phyloP scores from a whole-genome alignment of 2,888 invertebrate species.

The Tenodera sinensis region DNA sequence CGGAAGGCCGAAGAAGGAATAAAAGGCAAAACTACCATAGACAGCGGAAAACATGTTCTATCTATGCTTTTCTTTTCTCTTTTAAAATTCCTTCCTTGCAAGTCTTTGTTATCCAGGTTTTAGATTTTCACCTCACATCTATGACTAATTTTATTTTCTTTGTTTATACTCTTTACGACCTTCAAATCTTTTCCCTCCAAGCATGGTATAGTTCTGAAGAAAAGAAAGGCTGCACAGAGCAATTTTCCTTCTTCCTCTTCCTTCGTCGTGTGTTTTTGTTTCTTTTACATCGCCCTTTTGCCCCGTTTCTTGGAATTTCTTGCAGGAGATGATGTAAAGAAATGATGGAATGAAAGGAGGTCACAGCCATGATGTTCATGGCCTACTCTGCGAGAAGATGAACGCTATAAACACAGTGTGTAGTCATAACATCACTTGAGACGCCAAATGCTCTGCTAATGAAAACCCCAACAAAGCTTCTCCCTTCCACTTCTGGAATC shows the following conservation, averaged over 20 bases:
- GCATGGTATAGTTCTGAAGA: background rate
- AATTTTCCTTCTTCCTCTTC: background rate
- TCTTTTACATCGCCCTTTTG: background rate
- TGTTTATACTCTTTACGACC: background rate
- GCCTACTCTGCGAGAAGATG: background rate
- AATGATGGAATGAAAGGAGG: background rate
- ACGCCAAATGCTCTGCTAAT: background rate
- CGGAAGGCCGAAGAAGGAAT: background rate
- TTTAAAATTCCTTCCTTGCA: background rate
- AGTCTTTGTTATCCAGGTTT: background rate
- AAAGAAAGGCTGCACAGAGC: background rate
- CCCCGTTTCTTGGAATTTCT: background rate
- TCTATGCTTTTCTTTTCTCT: background rate
- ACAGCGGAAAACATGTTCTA: background rate
- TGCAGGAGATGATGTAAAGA: background rate
- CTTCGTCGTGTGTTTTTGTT: background rate
- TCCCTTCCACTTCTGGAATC: background rate
- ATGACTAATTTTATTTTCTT: background rate
- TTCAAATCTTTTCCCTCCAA: background rate
- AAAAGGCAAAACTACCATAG: too few species aligned
- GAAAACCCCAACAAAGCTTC: background rate
- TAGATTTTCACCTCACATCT: background rate
- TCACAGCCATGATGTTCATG: background rate
- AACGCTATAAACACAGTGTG: background rate
- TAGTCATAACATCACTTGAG: background rate